Conservation (phyloP, 1,140 invertebrate species). For the Mya arenaria region DNA sequence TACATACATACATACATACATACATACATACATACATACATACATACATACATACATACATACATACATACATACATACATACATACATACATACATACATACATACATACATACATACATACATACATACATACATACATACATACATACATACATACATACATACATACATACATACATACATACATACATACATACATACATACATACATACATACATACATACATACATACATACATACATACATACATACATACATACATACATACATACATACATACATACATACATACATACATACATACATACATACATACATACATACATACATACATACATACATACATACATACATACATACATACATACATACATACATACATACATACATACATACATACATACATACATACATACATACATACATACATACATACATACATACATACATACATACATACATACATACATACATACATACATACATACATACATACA, state of each 20-base stretch:
- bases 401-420: not conserved
- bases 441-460: constrained; percentile 16
- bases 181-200: not conserved
- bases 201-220: not conserved
- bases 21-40: too few relatives aligned
- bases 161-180: not conserved
- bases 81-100: too few relatives aligned
- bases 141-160: too few relatives aligned
- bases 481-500: constrained; percentile 16
- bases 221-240: not conserved
- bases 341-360: not conserved
- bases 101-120: too few relatives aligned
- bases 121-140: too few relatives aligned
- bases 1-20: too few relatives aligned
- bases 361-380: not conserved
- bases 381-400: not conserved
- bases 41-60: too few relatives aligned
- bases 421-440: constrained; percentile 2
- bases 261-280: not conserved
- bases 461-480: constrained; percentile 5
- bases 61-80: too few relatives aligned
- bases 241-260: not conserved
- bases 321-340: not conserved
- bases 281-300: not conserved
- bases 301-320: not conserved